phyloP scores from a whole-genome alignment of 2,888 invertebrate species.

The Siphlonurus alternatus region DNA sequence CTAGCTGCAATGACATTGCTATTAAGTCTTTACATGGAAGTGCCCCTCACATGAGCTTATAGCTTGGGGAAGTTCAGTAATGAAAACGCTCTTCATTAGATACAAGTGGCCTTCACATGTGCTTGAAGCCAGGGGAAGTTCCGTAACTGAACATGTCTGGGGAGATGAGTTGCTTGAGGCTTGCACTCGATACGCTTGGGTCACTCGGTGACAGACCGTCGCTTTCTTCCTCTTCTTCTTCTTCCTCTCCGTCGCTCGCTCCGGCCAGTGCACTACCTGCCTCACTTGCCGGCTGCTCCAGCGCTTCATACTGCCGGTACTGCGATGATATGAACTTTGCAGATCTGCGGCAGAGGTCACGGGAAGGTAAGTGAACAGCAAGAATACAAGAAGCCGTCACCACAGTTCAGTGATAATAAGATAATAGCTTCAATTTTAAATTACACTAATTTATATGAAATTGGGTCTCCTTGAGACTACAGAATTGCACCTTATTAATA shows the following conservation, averaged over 20 bases:
- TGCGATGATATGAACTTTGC: constrained; percentile 26
- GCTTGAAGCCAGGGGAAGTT: constrained; percentile 30
- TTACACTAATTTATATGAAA: too few relatives aligned
- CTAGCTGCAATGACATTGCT: too few relatives aligned
- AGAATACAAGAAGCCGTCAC: too few relatives aligned
- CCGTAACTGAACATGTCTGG: constrained; percentile 26
- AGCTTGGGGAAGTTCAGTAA: too few relatives aligned
- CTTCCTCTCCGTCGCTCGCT: not conserved
- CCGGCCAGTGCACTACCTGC: not conserved
- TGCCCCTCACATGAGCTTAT: too few relatives aligned
- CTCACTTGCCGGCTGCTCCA: not conserved
- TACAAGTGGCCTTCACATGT: constrained; percentile 17
- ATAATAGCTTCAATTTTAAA: not conserved
- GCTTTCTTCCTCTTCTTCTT: constrained; percentile 21
- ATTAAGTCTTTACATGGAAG: too few relatives aligned
- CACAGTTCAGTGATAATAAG: not conserved
- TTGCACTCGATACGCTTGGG: constrained; percentile 16
- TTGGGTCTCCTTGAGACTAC: too few relatives aligned
- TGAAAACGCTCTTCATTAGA: too few relatives aligned
- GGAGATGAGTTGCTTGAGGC: constrained; percentile 12
- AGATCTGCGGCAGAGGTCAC: too few relatives aligned
- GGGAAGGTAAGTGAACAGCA: too few relatives aligned
- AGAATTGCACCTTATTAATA: too few relatives aligned
- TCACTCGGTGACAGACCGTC: constrained; percentile 12
- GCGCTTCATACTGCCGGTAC: constrained; percentile 34